A percentile compares a stretch with the other conserved stretches of the same genome.
Evolutionary conservation across 1,140 invertebrate genomes (phyloP).

Genomic region (Pemphigus obesinymphae): DNA sequence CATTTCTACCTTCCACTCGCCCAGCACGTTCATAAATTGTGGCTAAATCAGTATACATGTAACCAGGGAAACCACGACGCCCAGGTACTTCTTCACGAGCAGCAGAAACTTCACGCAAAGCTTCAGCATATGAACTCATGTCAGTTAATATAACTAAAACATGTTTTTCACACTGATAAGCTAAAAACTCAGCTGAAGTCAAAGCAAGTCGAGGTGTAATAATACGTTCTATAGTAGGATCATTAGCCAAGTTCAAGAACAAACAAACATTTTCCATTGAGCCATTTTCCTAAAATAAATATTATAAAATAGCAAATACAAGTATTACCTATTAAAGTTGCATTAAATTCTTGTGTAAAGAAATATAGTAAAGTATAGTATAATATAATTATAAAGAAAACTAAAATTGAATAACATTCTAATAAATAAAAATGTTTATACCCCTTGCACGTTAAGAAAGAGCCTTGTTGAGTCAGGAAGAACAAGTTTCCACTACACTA

Average conservation of each 20-base stretch:
- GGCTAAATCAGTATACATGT: conserved; percentile 99
- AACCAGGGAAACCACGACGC: conserved; percentile 92
- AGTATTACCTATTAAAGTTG: too few relatives aligned
- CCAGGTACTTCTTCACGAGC: conserved; percentile 95
- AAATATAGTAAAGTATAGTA: too few relatives aligned
- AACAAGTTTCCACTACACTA: too few relatives aligned
- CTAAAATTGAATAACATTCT: neutral
- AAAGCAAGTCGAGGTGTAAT: conserved; percentile 95
- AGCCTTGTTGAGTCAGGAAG: too few relatives aligned
- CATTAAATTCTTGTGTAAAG: too few relatives aligned
- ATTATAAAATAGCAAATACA: neutral
- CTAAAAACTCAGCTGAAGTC: conserved; percentile 94
- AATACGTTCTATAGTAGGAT: conserved; percentile 97
- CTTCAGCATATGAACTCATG: conserved; percentile 99
- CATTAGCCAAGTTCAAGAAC: conserved; percentile 96
- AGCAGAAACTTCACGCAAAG: conserved; percentile 93
- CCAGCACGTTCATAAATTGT: conserved; percentile 97
- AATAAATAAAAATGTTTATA: neutral
- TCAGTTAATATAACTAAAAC: conserved; percentile 96
- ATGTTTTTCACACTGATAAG: conserved; percentile 97
- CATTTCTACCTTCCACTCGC: conserved; percentile 92
- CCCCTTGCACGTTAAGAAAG: too few relatives aligned
- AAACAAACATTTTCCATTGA: conserved; percentile 99
- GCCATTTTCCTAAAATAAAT: conserved; percentile 71
- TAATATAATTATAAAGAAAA: neutral